These are phyloP conservation scores for Lithophane ornitopus DNA, from an alignment of 2,888 invertebrate species.

Conservation along the genomic window DNA sequence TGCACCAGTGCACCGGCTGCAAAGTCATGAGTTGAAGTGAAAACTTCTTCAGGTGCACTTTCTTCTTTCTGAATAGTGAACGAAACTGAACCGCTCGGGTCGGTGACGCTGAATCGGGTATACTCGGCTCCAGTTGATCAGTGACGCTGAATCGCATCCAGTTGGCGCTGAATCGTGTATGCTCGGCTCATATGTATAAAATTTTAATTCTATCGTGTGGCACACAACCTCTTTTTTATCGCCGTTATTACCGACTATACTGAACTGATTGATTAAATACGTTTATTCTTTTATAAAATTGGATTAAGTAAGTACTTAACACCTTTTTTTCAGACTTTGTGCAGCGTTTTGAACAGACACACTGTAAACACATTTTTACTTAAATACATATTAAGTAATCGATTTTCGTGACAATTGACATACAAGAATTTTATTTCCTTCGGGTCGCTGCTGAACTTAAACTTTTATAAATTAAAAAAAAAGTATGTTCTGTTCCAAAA, in stretches of 20 bases:
- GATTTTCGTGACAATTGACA: constrained; percentile 12
- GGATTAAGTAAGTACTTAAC: neutral
- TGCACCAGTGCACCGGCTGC: neutral
- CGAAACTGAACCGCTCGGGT: no score
- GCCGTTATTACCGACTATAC: neutral
- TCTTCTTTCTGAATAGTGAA: no score
- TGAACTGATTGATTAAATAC: neutral
- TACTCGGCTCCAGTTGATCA: no score
- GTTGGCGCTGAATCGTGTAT: no score
- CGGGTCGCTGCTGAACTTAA: neutral
- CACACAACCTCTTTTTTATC: no score
- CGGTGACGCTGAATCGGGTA: no score
- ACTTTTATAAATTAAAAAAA: neutral
- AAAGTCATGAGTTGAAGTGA: neutral
- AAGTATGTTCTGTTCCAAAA: neutral
- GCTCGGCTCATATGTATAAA: no score
- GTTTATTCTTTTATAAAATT: neutral
- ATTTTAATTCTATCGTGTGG: no score
- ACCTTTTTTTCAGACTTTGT: neutral
- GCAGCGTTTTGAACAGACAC: neutral
- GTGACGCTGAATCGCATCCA: no score
- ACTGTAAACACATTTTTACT: neutral
- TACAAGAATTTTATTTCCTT: neutral
- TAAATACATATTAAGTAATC: no score
- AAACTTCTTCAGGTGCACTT: no score